Base-by-base conservation (phyloP, 2,888 invertebrate genomes). In the Steinernema hermaphroditum region DNA sequence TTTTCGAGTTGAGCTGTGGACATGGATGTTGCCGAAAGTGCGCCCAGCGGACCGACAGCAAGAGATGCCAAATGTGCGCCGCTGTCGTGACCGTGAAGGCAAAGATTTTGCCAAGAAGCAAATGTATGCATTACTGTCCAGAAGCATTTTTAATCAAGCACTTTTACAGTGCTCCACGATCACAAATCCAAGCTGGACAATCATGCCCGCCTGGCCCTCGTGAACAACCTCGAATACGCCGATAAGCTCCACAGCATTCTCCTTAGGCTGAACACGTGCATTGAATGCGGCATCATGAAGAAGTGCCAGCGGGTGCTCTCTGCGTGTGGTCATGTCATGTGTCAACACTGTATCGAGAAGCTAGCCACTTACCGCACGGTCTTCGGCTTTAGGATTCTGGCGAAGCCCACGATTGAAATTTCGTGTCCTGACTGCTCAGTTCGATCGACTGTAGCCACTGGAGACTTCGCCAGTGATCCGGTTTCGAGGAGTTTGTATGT, bases 1-100 rank as follows among this genome's bases (percentile, higher is more conserved):
- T 54, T 14, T 14, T 22, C 27, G 54, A 27, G 22, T 16, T 54
- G 6, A 24, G 24, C 54, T 54, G 54, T 54, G 54, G 54, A 6
- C 54, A 54, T 54, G 54, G 54, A 54, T 54, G 54, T 54, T 54
- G 54, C 54, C 22, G 22, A 27, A 27, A 54, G 12, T 54, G 54
- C 19, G 54, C 54, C 12, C 6, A 14, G 27, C 22, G 6, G 12
- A 27, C 22, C 6, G 54, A 22, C 2, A 8, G 6, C 24, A 54
- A 54, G 54, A 2, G 22, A 2, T 54, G 54, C 19, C 24, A 6
- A 12, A 24, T 54, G 54, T 54, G 54, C 27, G 27, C 22, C 54
- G 6, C 22, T 22, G 6, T 22, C 6, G 54, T 54, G 22, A 24
- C 27, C 6, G 54, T 54, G 27, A 14, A 27, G 16, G 22, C 54